These are phyloP conservation scores for Tachina fera DNA, from an alignment of 2,888 invertebrate genomes.

Conservation along the genomic window DNA sequence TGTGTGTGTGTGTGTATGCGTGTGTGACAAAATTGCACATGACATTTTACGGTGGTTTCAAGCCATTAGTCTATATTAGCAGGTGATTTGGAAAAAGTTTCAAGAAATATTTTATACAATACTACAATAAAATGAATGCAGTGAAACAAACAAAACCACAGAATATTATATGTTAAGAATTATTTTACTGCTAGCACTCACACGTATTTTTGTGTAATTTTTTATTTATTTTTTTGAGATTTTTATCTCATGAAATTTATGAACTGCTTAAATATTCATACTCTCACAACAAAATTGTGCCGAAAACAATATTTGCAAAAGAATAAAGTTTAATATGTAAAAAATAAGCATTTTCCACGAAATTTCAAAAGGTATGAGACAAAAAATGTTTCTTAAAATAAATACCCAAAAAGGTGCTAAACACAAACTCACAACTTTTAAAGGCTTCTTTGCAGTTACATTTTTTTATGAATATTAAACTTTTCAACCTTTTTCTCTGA, in stretches of 20 bases:
- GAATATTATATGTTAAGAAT: conserved; percentile 15
- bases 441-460: no score
- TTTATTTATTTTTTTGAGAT: no score
- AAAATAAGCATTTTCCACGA: neutral
- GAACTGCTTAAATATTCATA: conserved; percentile 49
- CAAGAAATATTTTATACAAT: conserved; percentile 6
- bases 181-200: conserved; percentile 7
- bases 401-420: no score
- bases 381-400: neutral
- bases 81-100: conserved; percentile 65
- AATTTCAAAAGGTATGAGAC: neutral
- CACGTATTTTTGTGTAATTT: conserved; percentile 32
- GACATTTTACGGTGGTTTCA: conserved; percentile 60
- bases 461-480: no score
- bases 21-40: conserved; percentile 50
- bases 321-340: neutral
- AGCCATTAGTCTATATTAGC: conserved; percentile 69
- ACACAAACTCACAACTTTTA: no score
- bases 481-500: no score
- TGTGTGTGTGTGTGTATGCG: neutral
- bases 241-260: conserved; percentile 61
- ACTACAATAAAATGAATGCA: no score
- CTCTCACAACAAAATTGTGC: conserved; percentile 36
- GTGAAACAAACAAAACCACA: neutral
- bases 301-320: conserved; percentile 36